Evolutionary conservation across 2,113 vertebrate species (phyloP).

Genomic region (Ancistrus triradiatus): DNA sequence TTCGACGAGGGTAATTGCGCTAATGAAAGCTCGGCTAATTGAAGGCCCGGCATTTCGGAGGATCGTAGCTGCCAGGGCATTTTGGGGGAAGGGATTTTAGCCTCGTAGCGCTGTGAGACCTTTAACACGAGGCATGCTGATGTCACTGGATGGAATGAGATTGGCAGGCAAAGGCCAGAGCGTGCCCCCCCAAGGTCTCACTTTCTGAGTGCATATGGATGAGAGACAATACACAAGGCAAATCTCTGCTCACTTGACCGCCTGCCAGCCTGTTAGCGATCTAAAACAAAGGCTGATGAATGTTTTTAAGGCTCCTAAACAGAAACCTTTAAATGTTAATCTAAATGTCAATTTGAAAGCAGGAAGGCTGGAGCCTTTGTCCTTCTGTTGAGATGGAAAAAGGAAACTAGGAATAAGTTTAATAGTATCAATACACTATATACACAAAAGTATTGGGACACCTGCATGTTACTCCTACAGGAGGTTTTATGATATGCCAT

Average conservation of each 20-base stretch:
- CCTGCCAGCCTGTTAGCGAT: constrained; percentile 9
- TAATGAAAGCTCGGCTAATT: constrained; percentile 72
- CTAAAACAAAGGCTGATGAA: not conserved
- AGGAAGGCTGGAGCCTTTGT: not conserved
- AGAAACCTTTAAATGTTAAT: not conserved
- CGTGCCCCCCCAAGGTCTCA: constrained; percentile 54
- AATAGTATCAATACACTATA: too few relatives aligned
- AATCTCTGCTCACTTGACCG: constrained; percentile 16
- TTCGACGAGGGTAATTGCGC: constrained; percentile 63
- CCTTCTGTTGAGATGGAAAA: too few relatives aligned
- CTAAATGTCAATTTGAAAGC: not conserved
- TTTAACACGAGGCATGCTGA: constrained; percentile 67
- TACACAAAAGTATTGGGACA: too few relatives aligned
- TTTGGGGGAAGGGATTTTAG: constrained; percentile 42
- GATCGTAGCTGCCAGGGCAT: constrained; percentile 59
- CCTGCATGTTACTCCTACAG: too few relatives aligned
- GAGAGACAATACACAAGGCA: not conserved
- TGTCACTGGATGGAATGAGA: constrained; percentile 66
- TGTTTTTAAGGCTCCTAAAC: not conserved
- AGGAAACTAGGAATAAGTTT: too few relatives aligned
- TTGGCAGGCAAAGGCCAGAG: constrained; percentile 65
- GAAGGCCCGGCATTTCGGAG: not conserved
- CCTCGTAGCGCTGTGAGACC: constrained; percentile 69
- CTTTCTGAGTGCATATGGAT: constrained; percentile 16
- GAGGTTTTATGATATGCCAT: too few relatives aligned